Base-by-base conservation (phyloP, 2,797 vertebrate genomes). In the Pangasius sanitwongsei region DNA sequence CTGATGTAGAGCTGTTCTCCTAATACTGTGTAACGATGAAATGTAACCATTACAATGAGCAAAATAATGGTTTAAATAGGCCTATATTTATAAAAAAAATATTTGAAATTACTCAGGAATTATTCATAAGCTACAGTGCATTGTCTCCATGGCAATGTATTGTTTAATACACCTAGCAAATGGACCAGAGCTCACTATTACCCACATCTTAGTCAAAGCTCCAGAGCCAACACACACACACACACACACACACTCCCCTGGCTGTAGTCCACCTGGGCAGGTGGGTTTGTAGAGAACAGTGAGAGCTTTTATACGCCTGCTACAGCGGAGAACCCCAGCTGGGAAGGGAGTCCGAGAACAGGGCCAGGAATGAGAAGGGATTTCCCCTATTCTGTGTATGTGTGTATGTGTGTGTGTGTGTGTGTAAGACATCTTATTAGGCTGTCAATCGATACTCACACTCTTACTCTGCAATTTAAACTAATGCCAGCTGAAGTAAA, bases 381-480 rank as follows among this genome's bases (percentile, higher is more conserved):
- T 44, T 83, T 83, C 59, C 81, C 37, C 81, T 3, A 82, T 25
- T 37, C 20, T 6, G 53, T 34, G 25, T 78, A 48, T 80, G 28
- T 34, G 78, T 59, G 78, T 81, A n/a, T 82, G 55, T 59, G 78
- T 63, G 59, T 44, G 80, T 13, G 34, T 18, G 23, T 41, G 59
- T 44, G 80, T 13, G 34, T 18, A 2, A 20, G 37, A 48, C 41
- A 28, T 31, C 57, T 70, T 37, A 72, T 85, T 72, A 85, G 50
- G 41, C 65, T 72, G 67, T 85, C 67, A 85, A 57, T 85, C 6
- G n/a, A 85, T 57, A 37, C 59, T 84, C 63, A 84, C 57, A 13
- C 63, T 44, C 34, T 61, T 28, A 82, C 80, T 82, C 34, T 23
- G 20, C 34, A 83, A 9, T 44, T 63, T 28, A 44, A 44, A 8